phyloP scores from a whole-genome alignment of 2,888 invertebrate genomes.

The Ligdia adustata region DNA sequence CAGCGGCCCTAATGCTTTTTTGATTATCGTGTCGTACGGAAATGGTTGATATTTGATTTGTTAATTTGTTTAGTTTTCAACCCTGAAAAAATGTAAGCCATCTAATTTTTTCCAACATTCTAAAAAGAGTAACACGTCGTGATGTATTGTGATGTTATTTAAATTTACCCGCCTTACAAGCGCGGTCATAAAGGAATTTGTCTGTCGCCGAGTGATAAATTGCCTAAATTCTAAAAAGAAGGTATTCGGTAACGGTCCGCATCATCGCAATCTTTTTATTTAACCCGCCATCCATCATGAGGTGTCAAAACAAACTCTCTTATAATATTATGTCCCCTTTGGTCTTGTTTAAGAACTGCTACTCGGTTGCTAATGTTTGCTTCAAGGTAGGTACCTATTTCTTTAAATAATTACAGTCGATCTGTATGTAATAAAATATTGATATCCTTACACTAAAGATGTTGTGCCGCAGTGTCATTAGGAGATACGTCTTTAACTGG shows the following conservation, averaged over 20 bases:
- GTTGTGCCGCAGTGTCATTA: too few relatives aligned
- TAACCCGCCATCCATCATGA: slow-evolving; percentile 55
- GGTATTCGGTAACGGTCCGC: slow-evolving; percentile 11
- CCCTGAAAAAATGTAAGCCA: too few relatives aligned
- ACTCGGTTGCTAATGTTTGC: background rate
- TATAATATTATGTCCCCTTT: slow-evolving; percentile 8
- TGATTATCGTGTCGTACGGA: background rate
- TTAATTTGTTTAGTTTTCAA: too few relatives aligned
- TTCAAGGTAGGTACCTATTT: too few relatives aligned
- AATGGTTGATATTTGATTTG: background rate
- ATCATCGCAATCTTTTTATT: slow-evolving; percentile 38
- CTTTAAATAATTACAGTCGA: too few relatives aligned
- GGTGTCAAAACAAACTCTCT: slow-evolving; percentile 42
- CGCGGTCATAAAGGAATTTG: slow-evolving; percentile 22
- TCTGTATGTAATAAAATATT: too few relatives aligned
- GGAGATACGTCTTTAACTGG: too few relatives aligned
- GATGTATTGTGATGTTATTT: slow-evolving; percentile 2
- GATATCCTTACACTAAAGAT: too few relatives aligned
- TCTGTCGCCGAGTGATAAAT: slow-evolving; percentile 23
- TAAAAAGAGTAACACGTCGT: background rate
- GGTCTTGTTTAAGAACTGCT: background rate
- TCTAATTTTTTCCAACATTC: too few relatives aligned
- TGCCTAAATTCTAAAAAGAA: slow-evolving; percentile 15
- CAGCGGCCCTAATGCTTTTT: background rate
- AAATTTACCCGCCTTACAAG: slow-evolving; percentile 13